Evolutionary conservation across 2,888 invertebrate genomes (phyloP).

Genomic region (Lottia gigantea): DNA sequence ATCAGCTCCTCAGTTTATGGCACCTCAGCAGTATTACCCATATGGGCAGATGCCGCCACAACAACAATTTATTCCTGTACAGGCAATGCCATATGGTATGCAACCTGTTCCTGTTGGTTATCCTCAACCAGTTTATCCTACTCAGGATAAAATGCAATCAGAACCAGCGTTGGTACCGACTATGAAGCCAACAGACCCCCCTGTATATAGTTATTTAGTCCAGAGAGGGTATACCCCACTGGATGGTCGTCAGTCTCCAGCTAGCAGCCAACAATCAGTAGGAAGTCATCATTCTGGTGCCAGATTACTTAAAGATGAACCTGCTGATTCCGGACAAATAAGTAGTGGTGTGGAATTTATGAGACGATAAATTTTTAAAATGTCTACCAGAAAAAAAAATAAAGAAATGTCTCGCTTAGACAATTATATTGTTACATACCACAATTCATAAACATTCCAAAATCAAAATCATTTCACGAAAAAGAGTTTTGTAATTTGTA

Average conservation of each 20-base stretch:
- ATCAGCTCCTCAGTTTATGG: not conserved
- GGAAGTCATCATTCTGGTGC: constrained; percentile 37
- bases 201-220: constrained; percentile 56
- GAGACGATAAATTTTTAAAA: constrained; percentile 14
- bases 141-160: constrained; percentile 21
- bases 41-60: constrained; percentile 7
- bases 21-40: not conserved
- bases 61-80: constrained; percentile 44
- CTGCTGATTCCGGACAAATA: constrained; percentile 5
- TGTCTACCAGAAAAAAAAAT: not conserved
- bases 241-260: constrained; percentile 39
- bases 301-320: constrained; percentile 15
- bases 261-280: constrained; percentile 35
- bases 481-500: too few relatives aligned
- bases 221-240: constrained; percentile 53
- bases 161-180: constrained; percentile 27
- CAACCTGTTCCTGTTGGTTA: constrained; percentile 21
- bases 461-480: too few relatives aligned
- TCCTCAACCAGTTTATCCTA: constrained; percentile 18
- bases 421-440: too few relatives aligned
- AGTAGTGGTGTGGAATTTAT: constrained; percentile 19
- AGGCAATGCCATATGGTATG: constrained; percentile 29
- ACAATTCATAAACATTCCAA: too few relatives aligned
- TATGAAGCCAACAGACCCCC: constrained; percentile 45
- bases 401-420: too few relatives aligned